These are phyloP conservation scores for Microtus agrestis DNA, from an alignment of 2,797 vertebrate genomes.

Conservation along the genomic window DNA sequence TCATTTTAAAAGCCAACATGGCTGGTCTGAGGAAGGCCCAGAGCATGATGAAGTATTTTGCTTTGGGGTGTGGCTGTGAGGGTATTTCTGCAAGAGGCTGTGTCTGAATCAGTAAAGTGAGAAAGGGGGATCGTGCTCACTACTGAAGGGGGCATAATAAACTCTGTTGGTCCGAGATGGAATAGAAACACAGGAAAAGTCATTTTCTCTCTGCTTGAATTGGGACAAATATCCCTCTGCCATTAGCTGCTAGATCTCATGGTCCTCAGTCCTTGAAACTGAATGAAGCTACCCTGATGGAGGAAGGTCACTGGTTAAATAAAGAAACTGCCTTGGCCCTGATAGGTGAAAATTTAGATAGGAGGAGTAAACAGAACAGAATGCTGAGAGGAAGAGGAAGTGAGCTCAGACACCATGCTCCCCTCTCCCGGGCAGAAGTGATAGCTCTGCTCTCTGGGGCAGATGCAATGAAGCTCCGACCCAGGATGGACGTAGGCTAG, in stretches of 20 bases:
- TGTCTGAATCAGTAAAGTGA: not conserved
- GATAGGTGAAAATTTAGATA: no score
- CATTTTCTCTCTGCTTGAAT: not conserved
- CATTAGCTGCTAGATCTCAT: not conserved
- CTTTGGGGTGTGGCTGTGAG: not conserved
- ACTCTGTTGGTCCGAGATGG: not conserved
- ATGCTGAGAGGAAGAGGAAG: no score
- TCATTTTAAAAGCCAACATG: not conserved
- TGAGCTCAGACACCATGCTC: no score
- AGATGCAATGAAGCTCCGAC: no score
- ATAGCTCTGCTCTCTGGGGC: no score
- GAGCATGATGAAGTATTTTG: not conserved
- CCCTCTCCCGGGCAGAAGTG: no score
- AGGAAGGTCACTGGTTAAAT: no score
- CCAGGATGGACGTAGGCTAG: no score
- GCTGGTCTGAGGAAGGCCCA: not conserved
- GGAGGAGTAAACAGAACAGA: no score
- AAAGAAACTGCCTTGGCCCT: no score
- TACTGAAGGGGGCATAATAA: no score
- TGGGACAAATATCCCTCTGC: not conserved
- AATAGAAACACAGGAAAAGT: not conserved
- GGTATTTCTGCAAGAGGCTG: not conserved
- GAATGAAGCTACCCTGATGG: not conserved
- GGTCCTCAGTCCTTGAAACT: not conserved
- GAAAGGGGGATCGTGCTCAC: not conserved